Percentiles rank a stretch among this genome's conserved stretches.
These are phyloP conservation scores for Ctenosaura bakeri DNA, from an alignment of 2,797 vertebrate genomes.

Conservation along the genomic window DNA sequence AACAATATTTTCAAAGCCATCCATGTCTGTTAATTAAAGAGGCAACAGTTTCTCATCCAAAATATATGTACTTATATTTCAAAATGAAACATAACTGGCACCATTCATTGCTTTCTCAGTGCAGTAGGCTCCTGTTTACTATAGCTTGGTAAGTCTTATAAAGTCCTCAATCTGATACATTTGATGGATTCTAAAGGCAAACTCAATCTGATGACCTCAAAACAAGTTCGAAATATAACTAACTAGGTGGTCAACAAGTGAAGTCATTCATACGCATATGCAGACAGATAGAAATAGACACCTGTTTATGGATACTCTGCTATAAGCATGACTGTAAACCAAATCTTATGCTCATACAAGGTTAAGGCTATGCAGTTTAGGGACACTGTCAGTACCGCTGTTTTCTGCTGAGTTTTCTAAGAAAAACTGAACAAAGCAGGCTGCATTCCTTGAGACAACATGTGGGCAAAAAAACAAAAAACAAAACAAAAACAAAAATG, in stretches of 20 bases:
- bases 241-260: not conserved
- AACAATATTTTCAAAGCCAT: not conserved
- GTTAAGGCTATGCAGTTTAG: not conserved
- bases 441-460: not conserved
- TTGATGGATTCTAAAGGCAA: not conserved
- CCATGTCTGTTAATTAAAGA: not conserved
- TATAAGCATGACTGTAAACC: not conserved
- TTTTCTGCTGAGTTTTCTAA: not conserved
- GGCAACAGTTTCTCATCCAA: no score
- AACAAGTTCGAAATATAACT: constrained; percentile 11
- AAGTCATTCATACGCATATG: not conserved
- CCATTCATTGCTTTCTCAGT: not conserved
- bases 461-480: not conserved
- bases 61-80: no score
- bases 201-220: constrained; percentile 2
- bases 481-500: no score
- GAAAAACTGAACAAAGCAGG: not conserved
- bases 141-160: not conserved
- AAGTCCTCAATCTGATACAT: not conserved
- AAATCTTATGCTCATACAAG: no score
- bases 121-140: not conserved
- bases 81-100: not conserved
- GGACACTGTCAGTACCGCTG: no score
- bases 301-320: not conserved
- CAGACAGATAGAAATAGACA: no score